A percentile compares a stretch with the other conserved stretches of the same genome.
Evolutionary conservation across 1,140 invertebrate genomes (phyloP).

Genomic region (Paramacrobiotus metropolitanus): DNA sequence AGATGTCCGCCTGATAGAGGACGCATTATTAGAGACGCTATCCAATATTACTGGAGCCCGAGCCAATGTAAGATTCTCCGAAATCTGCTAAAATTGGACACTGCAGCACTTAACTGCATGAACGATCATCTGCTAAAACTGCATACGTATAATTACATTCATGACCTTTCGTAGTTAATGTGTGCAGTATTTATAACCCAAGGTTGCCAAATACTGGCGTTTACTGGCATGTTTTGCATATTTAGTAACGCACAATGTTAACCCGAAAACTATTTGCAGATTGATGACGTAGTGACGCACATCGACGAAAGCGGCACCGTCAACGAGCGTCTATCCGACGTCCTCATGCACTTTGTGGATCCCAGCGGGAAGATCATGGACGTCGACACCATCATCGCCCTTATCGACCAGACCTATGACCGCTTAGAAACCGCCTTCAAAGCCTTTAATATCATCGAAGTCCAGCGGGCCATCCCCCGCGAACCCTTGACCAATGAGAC

Average conservation of each 20-base stretch:
- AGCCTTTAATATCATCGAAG: background rate
- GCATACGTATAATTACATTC: too few relatives aligned
- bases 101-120: too few relatives aligned
- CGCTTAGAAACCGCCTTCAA: background rate
- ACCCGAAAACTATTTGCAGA: too few relatives aligned
- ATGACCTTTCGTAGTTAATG: too few relatives aligned
- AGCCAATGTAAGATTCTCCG: conserved; percentile 1
- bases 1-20: conserved; percentile 51
- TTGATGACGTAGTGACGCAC: conserved; percentile 1
- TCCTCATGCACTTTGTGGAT: conserved; percentile 4
- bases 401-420: conserved; percentile 3
- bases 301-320: background rate
- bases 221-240: too few relatives aligned
- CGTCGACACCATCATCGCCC: background rate
- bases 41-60: background rate
- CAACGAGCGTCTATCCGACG: conserved; percentile 1
- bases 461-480: background rate
- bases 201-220: too few relatives aligned
- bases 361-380: background rate
- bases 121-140: too few relatives aligned
- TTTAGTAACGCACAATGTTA: too few relatives aligned
- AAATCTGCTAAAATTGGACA: too few relatives aligned
- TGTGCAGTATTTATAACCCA: too few relatives aligned
- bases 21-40: conserved; percentile 38
- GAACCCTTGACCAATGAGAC: background rate